phyloP scores from a whole-genome alignment of 1,140 invertebrate species.

The Lethrus apterus region DNA sequence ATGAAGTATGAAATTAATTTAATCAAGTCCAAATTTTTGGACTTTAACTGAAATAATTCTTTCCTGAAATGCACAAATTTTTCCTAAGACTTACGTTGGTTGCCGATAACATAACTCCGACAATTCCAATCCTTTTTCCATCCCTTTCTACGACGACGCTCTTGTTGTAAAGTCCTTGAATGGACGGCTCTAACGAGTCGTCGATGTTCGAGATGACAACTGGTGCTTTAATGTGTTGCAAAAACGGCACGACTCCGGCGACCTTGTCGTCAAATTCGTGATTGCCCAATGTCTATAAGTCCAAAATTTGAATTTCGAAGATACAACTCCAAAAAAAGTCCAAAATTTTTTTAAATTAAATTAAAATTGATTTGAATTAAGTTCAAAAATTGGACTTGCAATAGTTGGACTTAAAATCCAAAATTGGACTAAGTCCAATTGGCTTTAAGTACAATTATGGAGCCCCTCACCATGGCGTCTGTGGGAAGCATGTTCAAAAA shows the following conservation, averaged over 20 bases:
- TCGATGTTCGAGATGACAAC: conserved; percentile 71
- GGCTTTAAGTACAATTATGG: conserved; percentile 24
- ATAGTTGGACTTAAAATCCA: not conserved
- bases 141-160: conserved; percentile 48
- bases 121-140: conserved; percentile 63
- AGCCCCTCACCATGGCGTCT: conserved; percentile 74
- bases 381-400: not conserved
- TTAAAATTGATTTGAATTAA: not conserved
- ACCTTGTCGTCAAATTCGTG: conserved; percentile 76
- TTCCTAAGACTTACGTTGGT: conserved; percentile 56
- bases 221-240: conserved; percentile 52
- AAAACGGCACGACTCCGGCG: conserved; percentile 59
- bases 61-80: too few species aligned
- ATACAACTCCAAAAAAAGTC: not conserved
- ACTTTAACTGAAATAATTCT: not conserved
- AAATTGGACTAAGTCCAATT: not conserved
- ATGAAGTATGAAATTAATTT: not conserved
- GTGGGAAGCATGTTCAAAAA: conserved; percentile 73
- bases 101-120: conserved; percentile 65
- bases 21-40: not conserved
- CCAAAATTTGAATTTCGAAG: too few species aligned
- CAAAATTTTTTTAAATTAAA: not conserved
- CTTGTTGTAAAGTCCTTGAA: conserved; percentile 51
- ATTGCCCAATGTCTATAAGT: conserved; percentile 67
- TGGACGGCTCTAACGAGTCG: conserved; percentile 52